phyloP scores from a whole-genome alignment of 2,888 invertebrate genomes.

The Neoaliturus tenellus region DNA sequence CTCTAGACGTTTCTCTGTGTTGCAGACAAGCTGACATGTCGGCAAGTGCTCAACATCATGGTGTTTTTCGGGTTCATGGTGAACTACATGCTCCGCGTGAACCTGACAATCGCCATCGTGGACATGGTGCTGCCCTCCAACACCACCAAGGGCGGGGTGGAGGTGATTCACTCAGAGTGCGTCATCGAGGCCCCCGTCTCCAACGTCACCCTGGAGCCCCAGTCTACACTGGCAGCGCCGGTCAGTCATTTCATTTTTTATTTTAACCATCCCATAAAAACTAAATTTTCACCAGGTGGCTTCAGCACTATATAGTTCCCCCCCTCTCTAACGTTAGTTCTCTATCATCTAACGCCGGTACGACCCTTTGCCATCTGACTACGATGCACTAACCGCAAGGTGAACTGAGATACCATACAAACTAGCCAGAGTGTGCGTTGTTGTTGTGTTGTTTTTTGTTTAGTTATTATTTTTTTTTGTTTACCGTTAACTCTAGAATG shows the following conservation, averaged over 20 bases:
- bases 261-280: too few relatives aligned
- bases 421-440: too few relatives aligned
- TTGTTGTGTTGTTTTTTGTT: too few relatives aligned
- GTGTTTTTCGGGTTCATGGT: slow-evolving; percentile 93
- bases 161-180: slow-evolving; percentile 25
- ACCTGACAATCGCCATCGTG: slow-evolving; percentile 91
- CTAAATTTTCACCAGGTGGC: too few relatives aligned
- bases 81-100: slow-evolving; percentile 92
- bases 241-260: too few relatives aligned
- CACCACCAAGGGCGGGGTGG: background rate
- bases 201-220: slow-evolving; percentile 19
- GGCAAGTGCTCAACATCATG: slow-evolving; percentile 88
- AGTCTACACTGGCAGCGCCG: background rate
- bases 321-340: too few relatives aligned
- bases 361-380: background rate
- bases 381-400: too few relatives aligned
- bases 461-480: too few relatives aligned
- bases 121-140: slow-evolving; percentile 79
- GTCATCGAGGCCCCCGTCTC: background rate
- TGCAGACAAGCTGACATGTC: slow-evolving; percentile 84
- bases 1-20: slow-evolving; percentile 64
- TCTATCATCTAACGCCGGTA: background rate
- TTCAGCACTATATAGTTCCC: too few relatives aligned
- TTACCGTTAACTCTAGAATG: too few relatives aligned
- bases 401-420: too few relatives aligned